phyloP scores from a whole-genome alignment of 2,113 vertebrate genomes.

The Callocephalon fimbriatum region DNA sequence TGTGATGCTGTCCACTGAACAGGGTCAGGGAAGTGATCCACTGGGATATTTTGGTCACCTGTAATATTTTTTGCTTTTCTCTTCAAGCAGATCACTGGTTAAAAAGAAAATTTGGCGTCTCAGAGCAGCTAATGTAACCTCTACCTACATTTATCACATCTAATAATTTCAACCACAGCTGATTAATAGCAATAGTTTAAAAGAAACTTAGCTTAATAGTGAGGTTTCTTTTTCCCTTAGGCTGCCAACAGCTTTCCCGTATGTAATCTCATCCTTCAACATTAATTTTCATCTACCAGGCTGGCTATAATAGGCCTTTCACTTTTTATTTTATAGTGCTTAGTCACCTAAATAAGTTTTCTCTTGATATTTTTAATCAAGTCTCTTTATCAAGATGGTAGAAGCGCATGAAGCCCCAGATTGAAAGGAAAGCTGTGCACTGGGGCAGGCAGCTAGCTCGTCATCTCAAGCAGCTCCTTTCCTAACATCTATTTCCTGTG shows the following conservation, averaged over 20 bases:
- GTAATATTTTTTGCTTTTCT: neutral
- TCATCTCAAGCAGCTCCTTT: neutral
- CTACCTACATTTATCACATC: neutral
- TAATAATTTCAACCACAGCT: neutral
- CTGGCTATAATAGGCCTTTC: neutral
- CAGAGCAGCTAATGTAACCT: neutral
- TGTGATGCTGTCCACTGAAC: neutral
- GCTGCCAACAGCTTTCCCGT: neutral
- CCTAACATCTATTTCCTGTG: neutral
- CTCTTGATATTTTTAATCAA: neutral
- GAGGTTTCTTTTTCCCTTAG: neutral
- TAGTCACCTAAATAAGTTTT: neutral
- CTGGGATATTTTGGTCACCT: neutral
- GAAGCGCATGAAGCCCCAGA: neutral
- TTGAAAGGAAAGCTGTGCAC: rapidly evolving
- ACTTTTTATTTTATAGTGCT: neutral
- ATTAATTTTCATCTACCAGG: neutral
- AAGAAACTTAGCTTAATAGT: neutral
- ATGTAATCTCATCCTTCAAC: constrained; percentile 13
- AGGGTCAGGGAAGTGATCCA: neutral
- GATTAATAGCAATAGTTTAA: constrained; percentile 25
- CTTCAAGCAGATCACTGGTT: neutral
- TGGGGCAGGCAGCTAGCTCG: neutral
- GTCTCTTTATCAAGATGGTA: neutral
- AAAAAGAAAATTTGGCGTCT: neutral